Conservation (phyloP, 2,797 vertebrate species). For the Crax fasciolata region DNA sequence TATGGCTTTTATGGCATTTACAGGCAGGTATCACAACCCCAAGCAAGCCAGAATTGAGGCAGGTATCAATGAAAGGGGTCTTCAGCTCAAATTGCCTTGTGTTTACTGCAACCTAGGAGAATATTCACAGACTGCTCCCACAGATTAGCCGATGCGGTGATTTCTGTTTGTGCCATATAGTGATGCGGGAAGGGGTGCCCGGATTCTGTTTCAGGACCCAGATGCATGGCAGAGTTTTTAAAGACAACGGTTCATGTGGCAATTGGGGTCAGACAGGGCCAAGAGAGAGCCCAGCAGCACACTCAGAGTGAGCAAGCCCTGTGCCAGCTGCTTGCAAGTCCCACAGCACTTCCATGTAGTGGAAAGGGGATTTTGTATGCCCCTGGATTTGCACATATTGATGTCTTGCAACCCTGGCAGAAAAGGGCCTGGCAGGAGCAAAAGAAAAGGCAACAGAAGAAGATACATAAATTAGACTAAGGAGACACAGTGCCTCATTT, state of each 20-base stretch:
- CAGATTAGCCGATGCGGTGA: neutral
- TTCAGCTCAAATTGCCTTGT: neutral
- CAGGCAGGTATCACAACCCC: neutral
- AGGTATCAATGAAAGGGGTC: neutral
- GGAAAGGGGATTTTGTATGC: neutral
- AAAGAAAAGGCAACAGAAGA: neutral
- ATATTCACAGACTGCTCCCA: neutral
- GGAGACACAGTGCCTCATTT: conserved; percentile 58
- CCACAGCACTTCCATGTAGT: neutral
- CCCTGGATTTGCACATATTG: neutral
- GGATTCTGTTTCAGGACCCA: neutral
- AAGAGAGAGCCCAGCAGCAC: neutral
- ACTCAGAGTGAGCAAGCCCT: neutral
- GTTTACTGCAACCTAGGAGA: neutral
- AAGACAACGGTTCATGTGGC: neutral
- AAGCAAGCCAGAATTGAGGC: neutral
- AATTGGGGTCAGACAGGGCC: neutral
- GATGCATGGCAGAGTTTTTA: neutral
- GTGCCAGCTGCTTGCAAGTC: neutral
- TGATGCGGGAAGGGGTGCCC: rapidly evolving
- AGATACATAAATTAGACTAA: conserved; percentile 49
- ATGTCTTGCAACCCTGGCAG: neutral
- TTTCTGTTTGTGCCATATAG: neutral
- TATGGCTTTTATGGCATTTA: neutral
- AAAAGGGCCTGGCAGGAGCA: neutral